These are phyloP conservation scores for Oreochromis grahami DNA, from an alignment of 2,797 vertebrate genomes.

Conservation along the genomic window DNA sequence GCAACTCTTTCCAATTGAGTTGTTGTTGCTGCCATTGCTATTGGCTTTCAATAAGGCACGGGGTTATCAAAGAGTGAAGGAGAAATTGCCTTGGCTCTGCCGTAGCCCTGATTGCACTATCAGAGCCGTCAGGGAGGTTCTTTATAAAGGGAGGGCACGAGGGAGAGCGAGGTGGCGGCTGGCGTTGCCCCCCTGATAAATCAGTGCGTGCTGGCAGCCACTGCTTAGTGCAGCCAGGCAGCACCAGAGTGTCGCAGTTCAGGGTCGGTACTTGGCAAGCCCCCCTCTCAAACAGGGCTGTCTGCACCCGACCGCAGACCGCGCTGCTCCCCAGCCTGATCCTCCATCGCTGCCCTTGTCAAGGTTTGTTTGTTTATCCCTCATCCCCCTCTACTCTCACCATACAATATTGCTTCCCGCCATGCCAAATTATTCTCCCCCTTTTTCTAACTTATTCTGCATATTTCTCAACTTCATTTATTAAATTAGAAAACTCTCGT, in stretches of 20 bases:
- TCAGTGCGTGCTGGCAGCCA: constrained; percentile 75
- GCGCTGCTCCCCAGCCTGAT: constrained; percentile 52
- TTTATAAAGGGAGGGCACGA: constrained; percentile 78
- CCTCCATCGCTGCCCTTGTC: constrained; percentile 70
- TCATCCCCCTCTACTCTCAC: constrained; percentile 49
- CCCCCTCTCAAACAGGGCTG: constrained; percentile 58
- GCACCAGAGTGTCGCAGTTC: constrained; percentile 70
- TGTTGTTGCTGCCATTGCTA: constrained; percentile 79
- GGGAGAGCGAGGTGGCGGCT: constrained; percentile 75
- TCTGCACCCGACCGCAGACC: constrained; percentile 68
- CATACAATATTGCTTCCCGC: constrained; percentile 50
- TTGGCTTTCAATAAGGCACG: constrained; percentile 76
- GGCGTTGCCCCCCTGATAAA: constrained; percentile 82
- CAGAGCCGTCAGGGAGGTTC: constrained; percentile 82
- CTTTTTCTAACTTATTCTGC: constrained; percentile 65
- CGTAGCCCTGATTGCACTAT: constrained; percentile 85
- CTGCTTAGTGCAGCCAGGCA: constrained; percentile 74
- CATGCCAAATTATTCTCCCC: constrained; percentile 59
- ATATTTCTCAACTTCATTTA: constrained; percentile 71
- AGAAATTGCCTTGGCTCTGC: constrained; percentile 86
- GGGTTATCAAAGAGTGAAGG: constrained; percentile 83
- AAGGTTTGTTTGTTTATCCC: constrained; percentile 77
- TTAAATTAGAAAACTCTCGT: constrained; percentile 61
- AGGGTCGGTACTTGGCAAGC: constrained; percentile 76
- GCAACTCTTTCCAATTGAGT: constrained; percentile 83